Conservation (phyloP, 2,888 invertebrate species). For the Plebejus argus region DNA sequence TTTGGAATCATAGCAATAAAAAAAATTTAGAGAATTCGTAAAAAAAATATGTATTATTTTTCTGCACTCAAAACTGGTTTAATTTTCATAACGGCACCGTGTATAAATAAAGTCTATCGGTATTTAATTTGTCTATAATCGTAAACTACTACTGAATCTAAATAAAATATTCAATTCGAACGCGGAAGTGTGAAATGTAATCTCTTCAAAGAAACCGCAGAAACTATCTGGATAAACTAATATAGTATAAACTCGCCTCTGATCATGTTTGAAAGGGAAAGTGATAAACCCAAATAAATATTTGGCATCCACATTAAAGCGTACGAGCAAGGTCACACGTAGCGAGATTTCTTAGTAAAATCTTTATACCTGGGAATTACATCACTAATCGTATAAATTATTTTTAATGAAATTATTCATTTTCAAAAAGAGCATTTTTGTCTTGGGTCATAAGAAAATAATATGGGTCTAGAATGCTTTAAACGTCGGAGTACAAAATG, state of each 20-base stretch:
- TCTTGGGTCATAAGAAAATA: not conserved
- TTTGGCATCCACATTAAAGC: constrained; percentile 15
- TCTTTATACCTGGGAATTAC: not conserved
- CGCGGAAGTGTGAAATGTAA: not conserved
- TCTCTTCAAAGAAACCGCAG: not conserved
- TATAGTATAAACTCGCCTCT: not conserved
- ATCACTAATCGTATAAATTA: not conserved
- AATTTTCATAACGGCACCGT: not conserved
- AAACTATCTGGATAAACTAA: not conserved
- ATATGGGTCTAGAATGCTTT: not conserved
- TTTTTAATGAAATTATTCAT: not conserved
- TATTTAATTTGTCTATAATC: not conserved
- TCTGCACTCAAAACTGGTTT: not conserved
- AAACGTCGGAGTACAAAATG: not conserved
- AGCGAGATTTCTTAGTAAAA: not conserved
- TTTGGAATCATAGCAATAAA: too few species aligned
- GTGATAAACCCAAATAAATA: constrained; percentile 7
- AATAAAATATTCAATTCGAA: not conserved
- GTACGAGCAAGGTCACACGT: not conserved
- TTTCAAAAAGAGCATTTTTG: too few species aligned
- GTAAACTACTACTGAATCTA: not conserved
- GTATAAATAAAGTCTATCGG: not conserved
- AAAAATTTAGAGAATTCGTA: too few species aligned
- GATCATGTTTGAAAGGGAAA: constrained; percentile 10
- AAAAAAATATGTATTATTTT: not conserved